Evolutionary conservation across 2,797 vertebrate species (phyloP).

Genomic region (Onychomys leucogaster): DNA sequence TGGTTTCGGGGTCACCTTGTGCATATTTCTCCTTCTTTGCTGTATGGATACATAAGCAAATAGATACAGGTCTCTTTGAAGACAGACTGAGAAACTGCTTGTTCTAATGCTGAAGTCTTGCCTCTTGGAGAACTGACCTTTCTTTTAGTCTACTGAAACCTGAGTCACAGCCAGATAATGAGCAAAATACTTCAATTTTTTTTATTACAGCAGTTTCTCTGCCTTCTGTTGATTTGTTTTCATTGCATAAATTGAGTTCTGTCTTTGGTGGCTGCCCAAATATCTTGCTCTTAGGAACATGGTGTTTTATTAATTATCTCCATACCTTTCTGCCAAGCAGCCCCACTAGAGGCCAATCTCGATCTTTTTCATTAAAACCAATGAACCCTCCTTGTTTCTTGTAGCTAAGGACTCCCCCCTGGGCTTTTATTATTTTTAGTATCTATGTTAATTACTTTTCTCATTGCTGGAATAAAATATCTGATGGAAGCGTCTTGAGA

Average conservation of each 20-base stretch:
- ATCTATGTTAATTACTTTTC: not conserved
- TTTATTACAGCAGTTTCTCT: slow-evolving; percentile 2
- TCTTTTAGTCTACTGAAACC: not conserved
- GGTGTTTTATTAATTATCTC: not conserved
- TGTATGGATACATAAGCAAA: not conserved
- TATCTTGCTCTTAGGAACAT: not conserved
- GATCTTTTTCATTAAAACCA: not conserved
- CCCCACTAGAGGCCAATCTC: not conserved
- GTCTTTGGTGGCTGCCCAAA: not conserved
- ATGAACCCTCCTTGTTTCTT: not conserved
- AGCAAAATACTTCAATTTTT: not conserved
- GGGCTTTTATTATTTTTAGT: not conserved
- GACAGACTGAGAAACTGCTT: not conserved
- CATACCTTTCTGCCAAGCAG: not conserved
- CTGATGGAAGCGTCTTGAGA: not conserved
- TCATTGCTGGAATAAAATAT: not conserved
- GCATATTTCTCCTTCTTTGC: not conserved
- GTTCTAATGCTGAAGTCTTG: not conserved
- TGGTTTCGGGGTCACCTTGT: not conserved
- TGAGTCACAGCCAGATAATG: not conserved
- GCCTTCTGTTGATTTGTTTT: slow-evolving; percentile 22
- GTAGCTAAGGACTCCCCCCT: not conserved
- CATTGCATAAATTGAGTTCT: not conserved
- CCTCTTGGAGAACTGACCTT: not conserved
- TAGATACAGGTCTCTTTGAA: not conserved